Conservation (phyloP, 2,888 invertebrate species). For the Drosophila siamana region DNA sequence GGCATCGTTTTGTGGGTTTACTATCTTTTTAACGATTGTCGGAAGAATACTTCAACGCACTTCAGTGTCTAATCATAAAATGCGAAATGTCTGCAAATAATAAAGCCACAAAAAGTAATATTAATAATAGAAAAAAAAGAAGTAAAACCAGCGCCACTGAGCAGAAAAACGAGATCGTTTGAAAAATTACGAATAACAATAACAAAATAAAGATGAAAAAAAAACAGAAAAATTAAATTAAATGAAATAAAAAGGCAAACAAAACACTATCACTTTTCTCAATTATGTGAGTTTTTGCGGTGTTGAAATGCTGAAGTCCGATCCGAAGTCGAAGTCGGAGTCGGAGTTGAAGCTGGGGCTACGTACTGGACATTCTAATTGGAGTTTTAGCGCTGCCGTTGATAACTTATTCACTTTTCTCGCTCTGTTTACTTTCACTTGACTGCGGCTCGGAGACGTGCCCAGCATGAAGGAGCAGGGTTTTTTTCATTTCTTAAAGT, state of each 20-base stretch:
- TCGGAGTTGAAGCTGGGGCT: constrained; percentile 19
- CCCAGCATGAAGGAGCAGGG: constrained; percentile 40
- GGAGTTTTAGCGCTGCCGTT: constrained; percentile 56
- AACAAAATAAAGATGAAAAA: constrained; percentile 9
- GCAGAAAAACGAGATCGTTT: constrained; percentile 68
- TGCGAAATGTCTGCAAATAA: constrained; percentile 72
- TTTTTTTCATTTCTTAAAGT: neutral
- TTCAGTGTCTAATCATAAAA: constrained; percentile 73
- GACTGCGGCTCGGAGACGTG: constrained; percentile 42
- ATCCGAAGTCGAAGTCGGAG: constrained; percentile 13
- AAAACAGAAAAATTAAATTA: constrained; percentile 41
- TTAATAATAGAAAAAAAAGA: constrained; percentile 34
- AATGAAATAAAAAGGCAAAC: constrained; percentile 43
- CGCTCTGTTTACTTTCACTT: constrained; percentile 57
- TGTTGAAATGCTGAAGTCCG: constrained; percentile 20
- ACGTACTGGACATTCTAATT: constrained; percentile 71
- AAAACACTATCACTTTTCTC: constrained; percentile 79
- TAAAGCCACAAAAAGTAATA: constrained; percentile 57
- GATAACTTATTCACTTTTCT: constrained; percentile 57
- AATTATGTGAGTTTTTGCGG: constrained; percentile 60
- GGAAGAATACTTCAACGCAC: constrained; percentile 74
- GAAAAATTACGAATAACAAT: constrained; percentile 32
- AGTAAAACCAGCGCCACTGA: constrained; percentile 14
- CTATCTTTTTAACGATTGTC: constrained; percentile 63
- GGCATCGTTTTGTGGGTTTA: constrained; percentile 42